phyloP scores from a whole-genome alignment of 2,113 vertebrate species.

The Ibidorhyncha struthersii region DNA sequence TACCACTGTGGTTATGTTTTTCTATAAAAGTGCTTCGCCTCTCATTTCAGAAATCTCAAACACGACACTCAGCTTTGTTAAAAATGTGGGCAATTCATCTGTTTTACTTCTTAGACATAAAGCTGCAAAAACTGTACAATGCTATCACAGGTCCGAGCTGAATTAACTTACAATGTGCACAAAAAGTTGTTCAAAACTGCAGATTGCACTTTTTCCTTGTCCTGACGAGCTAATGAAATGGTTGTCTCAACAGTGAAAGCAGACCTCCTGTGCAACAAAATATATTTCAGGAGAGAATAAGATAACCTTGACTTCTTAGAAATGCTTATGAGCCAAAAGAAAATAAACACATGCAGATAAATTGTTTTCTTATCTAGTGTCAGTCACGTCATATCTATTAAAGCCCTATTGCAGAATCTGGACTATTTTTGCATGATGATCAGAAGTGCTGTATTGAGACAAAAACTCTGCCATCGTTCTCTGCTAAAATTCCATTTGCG shows the following conservation, averaged over 20 bases:
- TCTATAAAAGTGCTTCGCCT: neutral
- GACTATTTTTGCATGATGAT: neutral
- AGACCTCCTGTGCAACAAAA: neutral
- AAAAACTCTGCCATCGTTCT: neutral
- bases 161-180: rapidly evolving
- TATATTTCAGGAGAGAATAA: neutral
- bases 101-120: neutral
- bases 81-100: neutral
- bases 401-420: neutral
- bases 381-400: neutral
- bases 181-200: neutral
- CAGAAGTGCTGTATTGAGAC: neutral
- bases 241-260: neutral
- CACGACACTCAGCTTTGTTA: neutral
- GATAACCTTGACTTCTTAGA: neutral
- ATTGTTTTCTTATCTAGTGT: neutral
- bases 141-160: neutral
- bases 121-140: neutral
- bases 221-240: neutral
- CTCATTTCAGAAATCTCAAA: neutral
- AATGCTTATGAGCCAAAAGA: neutral
- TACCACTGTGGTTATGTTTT: rapidly evolving
- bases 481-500: neutral
- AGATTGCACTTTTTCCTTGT: neutral
- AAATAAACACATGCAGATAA: neutral